These are phyloP conservation scores for Mythimna ferrago DNA, from an alignment of 2,888 invertebrate genomes.

Conservation along the genomic window DNA sequence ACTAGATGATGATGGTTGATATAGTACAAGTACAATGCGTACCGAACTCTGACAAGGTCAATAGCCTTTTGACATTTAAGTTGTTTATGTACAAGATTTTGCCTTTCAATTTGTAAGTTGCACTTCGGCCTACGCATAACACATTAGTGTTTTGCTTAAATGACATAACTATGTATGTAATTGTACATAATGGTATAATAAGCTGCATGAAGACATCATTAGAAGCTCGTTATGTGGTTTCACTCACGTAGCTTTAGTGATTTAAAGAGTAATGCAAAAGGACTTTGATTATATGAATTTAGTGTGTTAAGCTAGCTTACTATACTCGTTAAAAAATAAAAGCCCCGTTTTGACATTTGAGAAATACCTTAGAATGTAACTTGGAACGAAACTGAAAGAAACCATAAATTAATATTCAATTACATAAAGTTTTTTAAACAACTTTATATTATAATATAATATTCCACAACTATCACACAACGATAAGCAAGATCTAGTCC, in stretches of 20 bases:
- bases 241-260: not conserved
- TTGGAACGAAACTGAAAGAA: no score
- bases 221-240: slow-evolving; percentile 7
- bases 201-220: slow-evolving; percentile 2
- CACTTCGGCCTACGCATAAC: slow-evolving; percentile 19
- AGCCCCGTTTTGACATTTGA: no score
- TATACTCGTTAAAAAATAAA: no score
- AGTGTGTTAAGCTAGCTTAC: not conserved
- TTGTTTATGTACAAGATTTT: not conserved
- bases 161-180: slow-evolving; percentile 1
- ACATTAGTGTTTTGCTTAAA: slow-evolving; percentile 4
- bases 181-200: not conserved
- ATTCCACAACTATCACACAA: no score
- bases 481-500: no score
- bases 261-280: not conserved
- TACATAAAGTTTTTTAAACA: no score
- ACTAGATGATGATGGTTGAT: not conserved
- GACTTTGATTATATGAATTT: not conserved
- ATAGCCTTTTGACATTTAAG: slow-evolving; percentile 27
- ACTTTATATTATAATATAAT: no score
- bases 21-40: not conserved
- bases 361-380: no score
- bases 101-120: slow-evolving; percentile 7
- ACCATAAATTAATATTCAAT: no score
- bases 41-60: slow-evolving; percentile 9